phyloP scores from a whole-genome alignment of 2,797 vertebrate genomes.

The Strix occidentalis region DNA sequence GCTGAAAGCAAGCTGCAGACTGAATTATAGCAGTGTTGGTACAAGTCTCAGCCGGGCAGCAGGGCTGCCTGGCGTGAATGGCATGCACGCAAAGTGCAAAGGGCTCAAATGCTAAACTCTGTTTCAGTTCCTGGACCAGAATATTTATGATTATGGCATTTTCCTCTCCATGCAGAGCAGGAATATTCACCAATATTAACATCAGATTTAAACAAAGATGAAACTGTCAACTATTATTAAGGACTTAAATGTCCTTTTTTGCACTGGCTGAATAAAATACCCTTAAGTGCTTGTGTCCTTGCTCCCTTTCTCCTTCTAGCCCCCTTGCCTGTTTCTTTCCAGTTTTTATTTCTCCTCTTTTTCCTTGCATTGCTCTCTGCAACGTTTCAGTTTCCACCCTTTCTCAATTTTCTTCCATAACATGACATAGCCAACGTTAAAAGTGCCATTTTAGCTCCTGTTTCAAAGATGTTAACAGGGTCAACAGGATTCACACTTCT shows the following conservation, averaged over 20 bases:
- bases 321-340: neutral
- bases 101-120: neutral
- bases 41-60: neutral
- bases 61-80: neutral
- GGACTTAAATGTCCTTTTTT: neutral
- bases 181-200: neutral
- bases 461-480: neutral
- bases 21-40: neutral
- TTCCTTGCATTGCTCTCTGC: neutral
- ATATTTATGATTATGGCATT: neutral
- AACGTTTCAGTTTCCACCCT: neutral
- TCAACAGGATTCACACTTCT: neutral
- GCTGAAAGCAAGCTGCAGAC: neutral
- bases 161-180: neutral
- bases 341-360: neutral
- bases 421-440: neutral
- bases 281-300: neutral
- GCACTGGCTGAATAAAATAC: neutral
- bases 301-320: neutral
- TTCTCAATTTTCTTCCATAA: neutral
- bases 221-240: neutral
- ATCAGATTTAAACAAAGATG: neutral
- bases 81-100: neutral
- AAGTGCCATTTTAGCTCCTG: neutral
- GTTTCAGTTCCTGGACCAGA: neutral